Conservation (phyloP, 64 coral and sea anemone genomes). For the Acropora yongei region DNA sequence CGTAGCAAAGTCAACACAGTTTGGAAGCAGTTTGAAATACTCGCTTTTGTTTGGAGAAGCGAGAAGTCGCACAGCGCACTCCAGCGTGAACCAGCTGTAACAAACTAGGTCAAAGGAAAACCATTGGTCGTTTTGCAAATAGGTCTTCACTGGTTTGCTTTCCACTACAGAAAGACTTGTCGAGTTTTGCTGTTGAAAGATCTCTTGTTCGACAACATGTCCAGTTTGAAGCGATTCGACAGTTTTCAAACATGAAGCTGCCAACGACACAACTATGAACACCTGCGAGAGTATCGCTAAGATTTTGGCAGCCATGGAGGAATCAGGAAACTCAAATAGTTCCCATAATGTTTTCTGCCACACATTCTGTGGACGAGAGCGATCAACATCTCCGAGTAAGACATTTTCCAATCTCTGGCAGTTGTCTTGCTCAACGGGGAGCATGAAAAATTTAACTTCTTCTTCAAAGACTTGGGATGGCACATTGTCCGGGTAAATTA, state of each 20-base stretch:
- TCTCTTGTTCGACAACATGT: not conserved
- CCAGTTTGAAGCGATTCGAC: slow-evolving; percentile 51
- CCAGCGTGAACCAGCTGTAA: slow-evolving; percentile 87
- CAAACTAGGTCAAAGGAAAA: slow-evolving; percentile 80
- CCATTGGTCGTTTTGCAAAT: slow-evolving; percentile 54
- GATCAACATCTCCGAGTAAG: slow-evolving; percentile 53
- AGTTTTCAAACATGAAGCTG: slow-evolving; percentile 75
- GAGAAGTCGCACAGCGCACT: slow-evolving; percentile 63
- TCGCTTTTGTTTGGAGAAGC: slow-evolving; percentile 81
- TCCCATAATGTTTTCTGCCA: slow-evolving; percentile 87
- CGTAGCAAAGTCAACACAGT: slow-evolving; percentile 78
- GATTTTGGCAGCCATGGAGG: slow-evolving; percentile 55
- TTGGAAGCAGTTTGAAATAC: slow-evolving; percentile 72
- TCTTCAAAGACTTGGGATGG: slow-evolving; percentile 86
- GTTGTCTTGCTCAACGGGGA: slow-evolving; percentile 46
- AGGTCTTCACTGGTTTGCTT: not conserved
- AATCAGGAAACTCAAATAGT: slow-evolving; percentile 83
- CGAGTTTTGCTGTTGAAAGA: not conserved
- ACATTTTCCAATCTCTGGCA: slow-evolving; percentile 51
- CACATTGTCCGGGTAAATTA: slow-evolving; percentile 85
- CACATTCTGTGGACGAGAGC: slow-evolving; percentile 20
- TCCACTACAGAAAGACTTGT: not conserved
- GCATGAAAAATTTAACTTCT: slow-evolving; percentile 90
- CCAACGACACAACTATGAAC: slow-evolving; percentile 66
- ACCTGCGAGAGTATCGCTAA: slow-evolving; percentile 68